Conservation (phyloP, 2,113 vertebrate species). For the Smithornis capensis region DNA sequence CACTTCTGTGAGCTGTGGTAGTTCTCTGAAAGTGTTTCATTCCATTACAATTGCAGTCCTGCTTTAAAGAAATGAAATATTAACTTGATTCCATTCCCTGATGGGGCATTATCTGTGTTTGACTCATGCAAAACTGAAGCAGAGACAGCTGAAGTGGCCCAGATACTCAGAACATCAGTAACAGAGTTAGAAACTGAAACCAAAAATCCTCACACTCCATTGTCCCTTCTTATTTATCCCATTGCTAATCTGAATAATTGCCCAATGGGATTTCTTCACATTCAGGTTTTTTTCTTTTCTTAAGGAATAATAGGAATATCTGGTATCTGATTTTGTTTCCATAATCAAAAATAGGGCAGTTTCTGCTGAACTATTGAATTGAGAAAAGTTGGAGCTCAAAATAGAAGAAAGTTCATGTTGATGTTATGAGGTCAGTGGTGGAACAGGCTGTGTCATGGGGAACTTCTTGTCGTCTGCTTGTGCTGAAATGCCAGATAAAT, state of each 20-base stretch:
- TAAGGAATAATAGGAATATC: neutral
- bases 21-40: neutral
- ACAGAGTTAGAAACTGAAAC: neutral
- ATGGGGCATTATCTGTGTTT: neutral
- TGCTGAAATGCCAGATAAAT: neutral
- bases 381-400: neutral
- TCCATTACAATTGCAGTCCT: neutral
- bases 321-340: neutral
- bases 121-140: neutral
- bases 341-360: neutral
- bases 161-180: fast-evolving
- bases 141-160: neutral
- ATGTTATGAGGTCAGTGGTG: neutral
- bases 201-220: neutral
- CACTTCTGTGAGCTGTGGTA: neutral
- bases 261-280: neutral
- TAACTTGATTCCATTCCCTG: neutral
- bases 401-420: neutral
- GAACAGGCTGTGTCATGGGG: neutral
- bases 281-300: neutral
- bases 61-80: neutral
- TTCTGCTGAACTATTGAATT: neutral
- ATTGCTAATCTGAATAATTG: neutral
- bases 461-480: neutral
- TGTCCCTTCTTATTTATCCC: neutral